Evolutionary conservation across 1,140 invertebrate species (phyloP).

Genomic region (Saccostrea glomerata): DNA sequence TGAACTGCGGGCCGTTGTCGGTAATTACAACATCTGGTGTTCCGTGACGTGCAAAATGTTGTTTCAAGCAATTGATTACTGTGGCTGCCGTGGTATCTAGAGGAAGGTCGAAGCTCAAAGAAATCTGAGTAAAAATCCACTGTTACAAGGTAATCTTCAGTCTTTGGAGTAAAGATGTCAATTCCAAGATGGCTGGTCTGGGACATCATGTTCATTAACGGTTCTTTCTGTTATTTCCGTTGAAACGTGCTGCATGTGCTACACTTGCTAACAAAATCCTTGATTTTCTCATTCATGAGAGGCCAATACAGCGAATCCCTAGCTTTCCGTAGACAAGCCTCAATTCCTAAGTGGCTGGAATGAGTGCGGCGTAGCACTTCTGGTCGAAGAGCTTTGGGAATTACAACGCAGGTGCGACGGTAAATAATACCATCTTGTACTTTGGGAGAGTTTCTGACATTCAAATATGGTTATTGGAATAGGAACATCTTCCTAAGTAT

Average conservation of each 20-base stretch:
- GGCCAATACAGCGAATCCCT: too few relatives aligned
- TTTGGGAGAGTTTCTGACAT: too few relatives aligned
- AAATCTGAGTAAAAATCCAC: constrained; percentile 59
- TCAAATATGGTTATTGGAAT: constrained; percentile 14
- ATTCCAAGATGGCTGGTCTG: constrained; percentile 38
- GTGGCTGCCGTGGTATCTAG: constrained; percentile 34
- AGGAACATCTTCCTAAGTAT: constrained; percentile 35
- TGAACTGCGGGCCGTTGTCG: constrained; percentile 65
- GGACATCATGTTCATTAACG: constrained; percentile 40
- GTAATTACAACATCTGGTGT: too few relatives aligned
- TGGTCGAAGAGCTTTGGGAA: constrained; percentile 31
- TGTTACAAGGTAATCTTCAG: constrained; percentile 45
- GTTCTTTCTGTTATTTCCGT: constrained; percentile 46
- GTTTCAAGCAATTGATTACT: constrained; percentile 55
- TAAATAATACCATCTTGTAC: constrained; percentile 59
- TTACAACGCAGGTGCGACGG: constrained; percentile 50
- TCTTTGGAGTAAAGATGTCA: constrained; percentile 32
- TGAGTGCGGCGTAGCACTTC: too few relatives aligned
- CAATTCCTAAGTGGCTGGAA: too few relatives aligned
- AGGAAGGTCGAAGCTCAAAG: constrained; percentile 32
- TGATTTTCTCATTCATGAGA: too few relatives aligned
- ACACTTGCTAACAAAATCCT: too few relatives aligned
- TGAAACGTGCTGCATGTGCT: too few relatives aligned
- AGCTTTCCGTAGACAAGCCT: too few relatives aligned
- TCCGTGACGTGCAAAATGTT: constrained; percentile 58